Evolutionary conservation across 2,888 invertebrate species (phyloP).

Genomic region (Parochlus steinenii): DNA sequence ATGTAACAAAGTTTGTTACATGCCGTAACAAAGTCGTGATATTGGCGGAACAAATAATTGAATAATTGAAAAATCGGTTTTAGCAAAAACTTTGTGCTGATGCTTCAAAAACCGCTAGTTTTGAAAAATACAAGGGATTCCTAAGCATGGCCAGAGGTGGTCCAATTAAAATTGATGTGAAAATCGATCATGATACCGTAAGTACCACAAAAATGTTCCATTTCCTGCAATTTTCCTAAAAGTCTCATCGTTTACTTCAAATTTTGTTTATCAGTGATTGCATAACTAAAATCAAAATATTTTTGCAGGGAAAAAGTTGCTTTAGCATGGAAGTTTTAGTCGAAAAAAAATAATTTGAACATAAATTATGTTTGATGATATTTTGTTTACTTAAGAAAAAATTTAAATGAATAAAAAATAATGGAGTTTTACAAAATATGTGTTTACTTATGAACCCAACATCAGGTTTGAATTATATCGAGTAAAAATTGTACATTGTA

Average conservation of each 20-base stretch:
- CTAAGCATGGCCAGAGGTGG: constrained; percentile 29
- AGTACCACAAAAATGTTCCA: constrained; percentile 17
- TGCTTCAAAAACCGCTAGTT: constrained; percentile 24
- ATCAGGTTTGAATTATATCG: neutral
- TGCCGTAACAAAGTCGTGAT: no score
- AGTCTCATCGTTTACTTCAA: no score
- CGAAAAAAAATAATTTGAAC: constrained; percentile 18
- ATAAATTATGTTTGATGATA: neutral
- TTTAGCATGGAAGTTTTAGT: constrained; percentile 24
- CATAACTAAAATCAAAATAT: no score
- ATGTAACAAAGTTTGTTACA: no score
- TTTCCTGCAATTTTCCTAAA: neutral
- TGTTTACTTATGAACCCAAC: neutral
- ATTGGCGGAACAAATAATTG: no score
- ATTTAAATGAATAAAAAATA: neutral
- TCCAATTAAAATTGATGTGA: constrained; percentile 22
- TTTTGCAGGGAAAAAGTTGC: constrained; percentile 25
- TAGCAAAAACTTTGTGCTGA: constrained; percentile 25
- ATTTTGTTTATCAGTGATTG: no score
- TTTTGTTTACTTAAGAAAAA: no score
- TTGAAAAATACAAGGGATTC: constrained; percentile 30
- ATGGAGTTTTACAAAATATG: neutral
- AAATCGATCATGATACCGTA: constrained; percentile 30
- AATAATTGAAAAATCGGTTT: constrained; percentile 12
- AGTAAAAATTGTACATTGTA: neutral